Conservation (phyloP, 2,797 vertebrate genomes). For the Sternarchorhynchus goeldii region DNA sequence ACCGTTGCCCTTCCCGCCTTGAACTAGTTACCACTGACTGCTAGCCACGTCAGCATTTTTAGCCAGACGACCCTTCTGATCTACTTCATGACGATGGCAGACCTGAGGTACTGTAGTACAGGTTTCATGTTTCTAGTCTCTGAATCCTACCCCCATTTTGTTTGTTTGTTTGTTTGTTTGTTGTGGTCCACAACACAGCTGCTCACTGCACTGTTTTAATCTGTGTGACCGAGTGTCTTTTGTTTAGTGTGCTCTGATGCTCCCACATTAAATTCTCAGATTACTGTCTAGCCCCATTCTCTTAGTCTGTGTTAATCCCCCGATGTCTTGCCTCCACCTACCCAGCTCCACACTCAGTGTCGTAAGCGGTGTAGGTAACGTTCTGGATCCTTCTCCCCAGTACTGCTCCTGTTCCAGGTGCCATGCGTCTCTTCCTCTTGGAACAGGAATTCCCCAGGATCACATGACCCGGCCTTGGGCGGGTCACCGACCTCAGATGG, state of each 20-base stretch:
- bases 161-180: too few species aligned
- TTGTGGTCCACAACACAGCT: background rate
- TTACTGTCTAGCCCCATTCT: constrained; percentile 20
- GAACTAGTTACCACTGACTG: background rate
- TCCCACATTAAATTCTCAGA: background rate
- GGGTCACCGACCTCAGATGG: constrained; percentile 10
- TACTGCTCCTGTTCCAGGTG: constrained; percentile 49
- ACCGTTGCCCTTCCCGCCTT: too few species aligned
- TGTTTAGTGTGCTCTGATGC: background rate
- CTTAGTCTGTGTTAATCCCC: background rate
- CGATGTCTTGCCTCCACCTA: background rate
- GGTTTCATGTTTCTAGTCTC: background rate
- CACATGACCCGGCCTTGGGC: constrained; percentile 13
- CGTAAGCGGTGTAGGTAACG: constrained; percentile 73
- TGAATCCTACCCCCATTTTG: background rate
- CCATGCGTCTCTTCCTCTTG: constrained; percentile 36
- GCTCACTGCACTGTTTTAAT: background rate
- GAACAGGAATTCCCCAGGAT: constrained; percentile 18
- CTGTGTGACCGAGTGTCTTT: background rate
- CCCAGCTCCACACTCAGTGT: constrained; percentile 37
- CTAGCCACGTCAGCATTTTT: background rate
- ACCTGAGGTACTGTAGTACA: background rate
- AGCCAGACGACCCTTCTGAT: background rate
- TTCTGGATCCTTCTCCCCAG: constrained; percentile 63
- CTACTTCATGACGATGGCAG: background rate